Conservation (phyloP, 2,113 vertebrate genomes). For the Bos taurus region ARS-UCD2.0 NC_037333.1:36616501-36617000, state of each 20-base stretch:
- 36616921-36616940: neutral
- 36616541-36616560: neutral
- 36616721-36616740: neutral
- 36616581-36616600: neutral
- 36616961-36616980: neutral
- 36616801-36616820: neutral
- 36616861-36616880: neutral
- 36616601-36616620: neutral
- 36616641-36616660: neutral
- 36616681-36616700: neutral
- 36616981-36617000: neutral
- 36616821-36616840: neutral
- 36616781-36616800: neutral
- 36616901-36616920: neutral
- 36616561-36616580: neutral
- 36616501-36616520: neutral
- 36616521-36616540: neutral
- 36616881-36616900: neutral
- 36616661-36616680: neutral
- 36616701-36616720: neutral
- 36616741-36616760: neutral
- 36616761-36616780: neutral
- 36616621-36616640: neutral
- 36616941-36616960: neutral
- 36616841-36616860: neutral